Conservation (phyloP, 2,797 vertebrate genomes). For the Microcaecilia unicolor region DNA sequence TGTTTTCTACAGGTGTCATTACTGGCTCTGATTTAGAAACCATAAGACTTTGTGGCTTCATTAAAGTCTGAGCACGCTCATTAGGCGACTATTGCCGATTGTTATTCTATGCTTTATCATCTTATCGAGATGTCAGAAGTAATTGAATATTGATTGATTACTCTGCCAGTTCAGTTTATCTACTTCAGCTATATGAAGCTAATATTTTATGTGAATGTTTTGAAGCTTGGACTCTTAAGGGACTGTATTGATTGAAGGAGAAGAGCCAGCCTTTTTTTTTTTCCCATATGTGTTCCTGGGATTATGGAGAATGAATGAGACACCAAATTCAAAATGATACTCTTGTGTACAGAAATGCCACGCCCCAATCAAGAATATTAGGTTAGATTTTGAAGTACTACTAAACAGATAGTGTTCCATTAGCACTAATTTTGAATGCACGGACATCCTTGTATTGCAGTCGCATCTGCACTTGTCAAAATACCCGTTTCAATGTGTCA, state of each 20-base stretch:
- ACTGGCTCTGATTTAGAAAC: constrained; percentile 14
- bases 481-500: too few species aligned
- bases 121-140: constrained; percentile 29
- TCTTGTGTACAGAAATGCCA: constrained; percentile 5
- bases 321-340: constrained; percentile 15
- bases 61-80: constrained; percentile 5
- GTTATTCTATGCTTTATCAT: constrained; percentile 13
- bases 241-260: constrained; percentile 26
- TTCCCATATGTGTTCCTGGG: too few species aligned
- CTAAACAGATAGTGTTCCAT: too few species aligned
- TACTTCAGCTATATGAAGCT: constrained; percentile 32
- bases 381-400: too few species aligned
- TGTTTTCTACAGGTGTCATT: constrained; percentile 12
- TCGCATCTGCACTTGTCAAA: too few species aligned
- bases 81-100: constrained; percentile 20
- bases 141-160: constrained; percentile 39
- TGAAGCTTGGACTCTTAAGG: constrained; percentile 20
- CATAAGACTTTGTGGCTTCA: neutral
- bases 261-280: constrained; percentile 10
- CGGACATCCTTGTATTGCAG: too few species aligned
- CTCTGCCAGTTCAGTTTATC: constrained; percentile 31
- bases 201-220: constrained; percentile 41
- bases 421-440: too few species aligned
- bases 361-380: constrained; percentile 7
- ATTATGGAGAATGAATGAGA: constrained; percentile 11